phyloP scores from a whole-genome alignment of 2,888 invertebrate species.

The Apodemia hepburni region DNA sequence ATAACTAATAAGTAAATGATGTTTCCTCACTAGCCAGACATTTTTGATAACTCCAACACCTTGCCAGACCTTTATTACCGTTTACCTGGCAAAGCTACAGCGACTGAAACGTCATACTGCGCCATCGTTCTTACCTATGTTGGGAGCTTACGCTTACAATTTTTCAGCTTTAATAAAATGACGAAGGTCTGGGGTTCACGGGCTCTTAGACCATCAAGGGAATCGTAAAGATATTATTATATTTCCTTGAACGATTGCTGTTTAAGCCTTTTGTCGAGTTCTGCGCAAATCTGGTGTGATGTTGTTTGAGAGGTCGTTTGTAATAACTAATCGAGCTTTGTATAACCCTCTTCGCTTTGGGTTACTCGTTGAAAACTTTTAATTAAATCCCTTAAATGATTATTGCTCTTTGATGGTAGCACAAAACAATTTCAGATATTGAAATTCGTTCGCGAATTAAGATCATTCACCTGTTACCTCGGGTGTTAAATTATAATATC shows the following conservation, averaged over 20 bases:
- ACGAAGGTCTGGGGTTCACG: too few relatives aligned
- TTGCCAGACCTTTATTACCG: too few relatives aligned
- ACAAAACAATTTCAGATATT: slow-evolving; percentile 44
- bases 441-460: slow-evolving; percentile 8
- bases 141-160: too few relatives aligned
- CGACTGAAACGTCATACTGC: too few relatives aligned
- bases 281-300: slow-evolving; percentile 57
- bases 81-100: too few relatives aligned
- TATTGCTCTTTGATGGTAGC: slow-evolving; percentile 62
- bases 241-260: slow-evolving; percentile 63
- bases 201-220: too few relatives aligned
- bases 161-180: too few relatives aligned
- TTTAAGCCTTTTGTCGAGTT: slow-evolving; percentile 70
- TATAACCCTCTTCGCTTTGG: slow-evolving; percentile 62
- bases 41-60: too few relatives aligned
- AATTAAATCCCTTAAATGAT: slow-evolving; percentile 71
- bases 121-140: too few relatives aligned
- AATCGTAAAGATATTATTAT: neutral
- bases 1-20: too few relatives aligned
- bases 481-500: slow-evolving; percentile 7
- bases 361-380: slow-evolving; percentile 67
- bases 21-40: too few relatives aligned
- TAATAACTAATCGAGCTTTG: slow-evolving; percentile 73
- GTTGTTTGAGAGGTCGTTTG: slow-evolving; percentile 59
- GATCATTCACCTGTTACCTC: slow-evolving; percentile 13